Conservation (phyloP, 2,888 invertebrate species). For the Orthonevra nobilis region DNA sequence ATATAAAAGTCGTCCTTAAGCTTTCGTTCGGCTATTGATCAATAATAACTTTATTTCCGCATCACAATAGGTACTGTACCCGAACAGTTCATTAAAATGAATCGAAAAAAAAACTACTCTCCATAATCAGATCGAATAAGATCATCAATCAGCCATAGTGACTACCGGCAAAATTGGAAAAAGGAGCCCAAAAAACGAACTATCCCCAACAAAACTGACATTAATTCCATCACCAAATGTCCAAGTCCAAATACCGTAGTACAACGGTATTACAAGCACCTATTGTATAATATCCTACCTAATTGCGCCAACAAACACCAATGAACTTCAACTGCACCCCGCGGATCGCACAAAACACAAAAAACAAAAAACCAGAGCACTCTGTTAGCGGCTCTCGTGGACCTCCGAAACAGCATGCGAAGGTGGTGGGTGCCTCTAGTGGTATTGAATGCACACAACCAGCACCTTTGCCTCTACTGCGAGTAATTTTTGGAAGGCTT, state of each 20-base stretch:
- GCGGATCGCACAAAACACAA: constrained; percentile 39
- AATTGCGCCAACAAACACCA: constrained; percentile 65
- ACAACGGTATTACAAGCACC: constrained; percentile 66
- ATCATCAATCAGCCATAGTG: constrained; percentile 56
- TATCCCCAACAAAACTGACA: constrained; percentile 48
- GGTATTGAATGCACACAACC: constrained; percentile 49
- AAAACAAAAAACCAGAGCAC: constrained; percentile 66
- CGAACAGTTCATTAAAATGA: too few species aligned
- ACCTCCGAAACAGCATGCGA: constrained; percentile 34
- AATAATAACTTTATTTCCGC: too few species aligned
- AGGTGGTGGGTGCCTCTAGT: constrained; percentile 49
- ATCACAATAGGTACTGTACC: too few species aligned
- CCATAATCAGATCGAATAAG: constrained; percentile 45
- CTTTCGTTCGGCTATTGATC: too few species aligned
- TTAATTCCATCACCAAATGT: constrained; percentile 62
- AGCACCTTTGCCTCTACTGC: constrained; percentile 1
- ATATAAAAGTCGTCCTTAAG: too few species aligned
- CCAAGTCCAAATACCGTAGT: constrained; percentile 55
- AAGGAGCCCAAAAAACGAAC: constrained; percentile 23
- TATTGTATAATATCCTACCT: constrained; percentile 65
- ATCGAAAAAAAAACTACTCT: too few species aligned
- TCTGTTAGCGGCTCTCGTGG: constrained; percentile 1
- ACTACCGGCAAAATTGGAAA: constrained; percentile 4
- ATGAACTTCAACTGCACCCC: constrained; percentile 45
- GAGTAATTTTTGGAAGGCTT: constrained; percentile 46